Base-by-base conservation (phyloP, 2,797 vertebrate genomes). In the Tapera naevia region DNA sequence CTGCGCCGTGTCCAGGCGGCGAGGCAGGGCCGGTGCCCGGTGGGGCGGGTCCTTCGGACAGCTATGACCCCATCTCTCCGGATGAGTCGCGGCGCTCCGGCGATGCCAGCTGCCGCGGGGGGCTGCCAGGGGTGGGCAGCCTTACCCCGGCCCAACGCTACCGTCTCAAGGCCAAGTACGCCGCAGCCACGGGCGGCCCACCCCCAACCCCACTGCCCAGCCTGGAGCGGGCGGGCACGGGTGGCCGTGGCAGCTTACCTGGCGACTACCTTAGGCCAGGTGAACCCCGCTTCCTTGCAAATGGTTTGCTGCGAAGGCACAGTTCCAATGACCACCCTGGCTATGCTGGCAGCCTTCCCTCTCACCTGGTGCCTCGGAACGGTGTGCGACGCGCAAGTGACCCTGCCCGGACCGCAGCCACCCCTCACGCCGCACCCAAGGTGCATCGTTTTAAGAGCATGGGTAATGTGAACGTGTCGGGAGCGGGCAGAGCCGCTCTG, bases 131-230 rank as follows among this genome's bases (percentile, higher is more conserved):
- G 4, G 96, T 99, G 75, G 97, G 98, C 12, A 98, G 88, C 97
- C 98, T 99, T 70, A 99, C 98, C 2, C 98, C 99, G 1, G 98
- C 99, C 2, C 99, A 99, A 96, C 98, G 99, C 23, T 99, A 99
- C 96, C 98, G 98, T 74, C 98, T 99, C 66, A 99, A 99, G 89
- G 98, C 98, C 81, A 99, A 98, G 94, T 99, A 99, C 1, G 98
- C 99, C 2, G 98, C 98, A 1, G 99, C 99, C 73, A 99, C 98
- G 1, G 99, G 98, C 4, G 98, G 98, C 3, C 98, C 99, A 2
- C 99, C 99, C 2, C 99, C 99, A 0, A 98, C 99, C 3, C 98
- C 98, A 2, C 97, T 99, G 81, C 98, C 98, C 53, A 97, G 93
- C 73, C 96, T 98, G 98, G 99, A 99, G 79, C 98, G 93, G 72